Conservation (phyloP, 2,113 vertebrate genomes). For the Piprites chloris region DNA sequence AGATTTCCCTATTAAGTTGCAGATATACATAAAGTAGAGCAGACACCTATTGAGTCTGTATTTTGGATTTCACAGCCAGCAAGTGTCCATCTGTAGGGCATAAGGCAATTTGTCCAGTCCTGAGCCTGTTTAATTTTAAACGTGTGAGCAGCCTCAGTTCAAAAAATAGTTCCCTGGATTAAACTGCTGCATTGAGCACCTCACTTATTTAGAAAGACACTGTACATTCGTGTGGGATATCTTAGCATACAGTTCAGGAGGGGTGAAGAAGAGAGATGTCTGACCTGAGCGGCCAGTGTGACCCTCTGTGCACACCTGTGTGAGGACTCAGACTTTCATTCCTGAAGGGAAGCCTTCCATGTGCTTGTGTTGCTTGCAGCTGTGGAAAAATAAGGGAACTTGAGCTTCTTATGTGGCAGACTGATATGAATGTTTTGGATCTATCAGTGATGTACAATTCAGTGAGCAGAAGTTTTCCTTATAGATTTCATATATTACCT, state of each 20-base stretch:
- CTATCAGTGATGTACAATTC: not conserved
- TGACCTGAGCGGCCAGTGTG: not conserved
- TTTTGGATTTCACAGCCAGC: not conserved
- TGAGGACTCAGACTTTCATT: not conserved
- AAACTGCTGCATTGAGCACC: not conserved
- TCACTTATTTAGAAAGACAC: not conserved
- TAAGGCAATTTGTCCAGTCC: not conserved
- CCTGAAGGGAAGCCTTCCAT: not conserved
- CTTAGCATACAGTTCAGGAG: not conserved
- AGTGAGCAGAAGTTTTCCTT: not conserved
- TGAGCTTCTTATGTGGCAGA: not conserved
- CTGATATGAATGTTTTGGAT: not conserved
- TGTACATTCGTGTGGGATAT: not conserved
- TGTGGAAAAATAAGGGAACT: not conserved
- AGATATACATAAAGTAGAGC: not conserved
- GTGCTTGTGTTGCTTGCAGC: not conserved
- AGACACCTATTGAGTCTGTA: not conserved
- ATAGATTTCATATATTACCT: not conserved
- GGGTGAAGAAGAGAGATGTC: not conserved
- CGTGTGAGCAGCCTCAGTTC: not conserved
- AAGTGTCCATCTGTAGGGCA: not conserved
- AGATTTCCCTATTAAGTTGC: not conserved
- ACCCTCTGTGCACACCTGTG: not conserved
- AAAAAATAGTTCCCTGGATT: not conserved
- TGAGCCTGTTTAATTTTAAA: not conserved